These are phyloP conservation scores for Beroe ovata DNA, from an alignment of 37 sponge, comb jelly and placozoan genomes.

Conservation along the genomic window DNA sequence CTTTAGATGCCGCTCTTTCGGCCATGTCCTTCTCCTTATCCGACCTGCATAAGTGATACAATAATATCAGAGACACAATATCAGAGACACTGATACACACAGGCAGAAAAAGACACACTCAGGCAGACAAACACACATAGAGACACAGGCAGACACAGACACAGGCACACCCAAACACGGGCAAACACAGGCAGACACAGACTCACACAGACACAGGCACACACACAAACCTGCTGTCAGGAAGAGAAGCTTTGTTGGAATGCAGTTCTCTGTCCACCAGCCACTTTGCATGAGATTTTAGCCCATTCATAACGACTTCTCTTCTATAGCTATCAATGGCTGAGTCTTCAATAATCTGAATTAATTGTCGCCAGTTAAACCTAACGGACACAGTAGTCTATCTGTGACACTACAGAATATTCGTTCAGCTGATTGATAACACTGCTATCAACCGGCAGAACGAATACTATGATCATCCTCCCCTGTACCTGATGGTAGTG, in stretches of 20 bases:
- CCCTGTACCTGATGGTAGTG: constrained; percentile 55
- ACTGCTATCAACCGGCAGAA: no score
- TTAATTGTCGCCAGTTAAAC: neutral
- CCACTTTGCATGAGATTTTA: constrained; percentile 37
- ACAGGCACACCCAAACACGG: no score
- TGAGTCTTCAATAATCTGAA: constrained; percentile 44
- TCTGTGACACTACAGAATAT: neutral
- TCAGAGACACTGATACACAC: no score
- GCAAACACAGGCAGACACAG: no score
- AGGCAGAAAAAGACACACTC: no score
- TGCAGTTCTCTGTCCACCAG: constrained; percentile 19
- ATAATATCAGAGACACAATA: no score
- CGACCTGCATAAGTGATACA: no score
- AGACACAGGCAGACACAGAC: no score
- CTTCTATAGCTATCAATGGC: neutral
- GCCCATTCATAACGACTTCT: constrained; percentile 45
- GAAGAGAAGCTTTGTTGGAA: constrained; percentile 22
- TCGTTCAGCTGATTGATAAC: no score
- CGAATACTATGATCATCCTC: no score
- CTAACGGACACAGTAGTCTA: neutral
- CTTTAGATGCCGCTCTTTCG: constrained; percentile 11
- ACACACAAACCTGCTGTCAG: constrained; percentile 6
- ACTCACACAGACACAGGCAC: no score
- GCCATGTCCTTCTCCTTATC: constrained; percentile 23
- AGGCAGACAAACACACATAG: no score